phyloP scores from a whole-genome alignment of 2,113 vertebrate species.

The Cyphomyrus discorhynchus region DNA sequence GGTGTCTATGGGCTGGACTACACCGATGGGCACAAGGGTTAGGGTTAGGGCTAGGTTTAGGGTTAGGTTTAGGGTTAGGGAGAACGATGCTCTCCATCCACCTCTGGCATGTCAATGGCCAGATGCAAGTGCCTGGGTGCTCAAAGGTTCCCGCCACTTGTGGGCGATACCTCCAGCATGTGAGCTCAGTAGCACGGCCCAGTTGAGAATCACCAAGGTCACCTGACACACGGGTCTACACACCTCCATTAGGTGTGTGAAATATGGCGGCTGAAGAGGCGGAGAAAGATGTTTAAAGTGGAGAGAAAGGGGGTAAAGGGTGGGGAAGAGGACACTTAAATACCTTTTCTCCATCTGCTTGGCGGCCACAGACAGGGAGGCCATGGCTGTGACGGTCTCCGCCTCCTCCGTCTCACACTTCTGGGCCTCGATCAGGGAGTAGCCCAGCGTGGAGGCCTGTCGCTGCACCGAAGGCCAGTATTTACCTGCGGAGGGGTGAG shows the following conservation, averaged over 20 bases:
- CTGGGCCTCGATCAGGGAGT: constrained; percentile 81
- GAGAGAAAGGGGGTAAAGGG: neutral
- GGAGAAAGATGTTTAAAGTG: neutral
- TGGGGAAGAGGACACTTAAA: constrained; percentile 19
- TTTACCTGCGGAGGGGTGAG: constrained; percentile 63
- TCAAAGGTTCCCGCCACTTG: constrained; percentile 12
- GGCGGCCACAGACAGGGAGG: constrained; percentile 85
- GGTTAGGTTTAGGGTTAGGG: too few relatives aligned
- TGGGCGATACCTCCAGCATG: constrained; percentile 21
- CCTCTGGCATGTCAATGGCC: neutral
- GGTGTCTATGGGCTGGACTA: neutral
- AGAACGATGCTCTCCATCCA: neutral
- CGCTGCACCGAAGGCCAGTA: constrained; percentile 88
- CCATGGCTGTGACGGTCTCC: constrained; percentile 93
- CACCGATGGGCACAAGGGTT: neutral
- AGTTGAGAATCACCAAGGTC: neutral
- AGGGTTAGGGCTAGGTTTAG: too few relatives aligned
- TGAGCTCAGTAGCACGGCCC: constrained; percentile 20
- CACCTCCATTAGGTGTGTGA: neutral
- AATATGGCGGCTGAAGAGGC: neutral
- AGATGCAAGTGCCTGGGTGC: neutral
- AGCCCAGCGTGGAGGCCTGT: constrained; percentile 66
- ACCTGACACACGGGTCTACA: neutral
- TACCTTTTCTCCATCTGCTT: constrained; percentile 82
- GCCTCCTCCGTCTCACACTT: constrained; percentile 84